Base-by-base conservation (phyloP, 2,797 vertebrate genomes). In the Fratercula arctica region DNA sequence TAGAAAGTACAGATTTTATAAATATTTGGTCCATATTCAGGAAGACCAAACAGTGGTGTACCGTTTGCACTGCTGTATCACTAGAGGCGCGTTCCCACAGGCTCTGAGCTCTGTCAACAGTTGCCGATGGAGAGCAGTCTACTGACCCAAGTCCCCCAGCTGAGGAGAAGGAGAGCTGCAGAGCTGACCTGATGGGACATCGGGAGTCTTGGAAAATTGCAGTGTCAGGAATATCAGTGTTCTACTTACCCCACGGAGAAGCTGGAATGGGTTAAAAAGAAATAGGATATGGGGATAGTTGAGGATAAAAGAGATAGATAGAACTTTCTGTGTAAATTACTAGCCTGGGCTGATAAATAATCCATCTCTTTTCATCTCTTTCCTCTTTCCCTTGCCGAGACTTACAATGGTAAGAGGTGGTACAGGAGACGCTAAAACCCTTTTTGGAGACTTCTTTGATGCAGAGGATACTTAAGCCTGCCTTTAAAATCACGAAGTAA, bases 121-220 rank as follows among this genome's bases (percentile, higher is more conserved):
- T 29, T 67, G 61, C 48, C 0, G 2, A 23, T 23, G 21, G 24
- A 50, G 26, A 57, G 11, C 1, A 3, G 16, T 16, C 2, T 9
- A 31, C 39, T 73, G n/a, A 41, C 21, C 16, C 14, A n/a, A 11
- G 46, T 37, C 23, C 54, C 1, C 2, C 0, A 0, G 6, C 24
- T 24, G 12, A 48, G 57, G 9, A 76, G n/a, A 43, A 51, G 20
- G 33, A 53, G 4, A 66, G 17, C 4, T 61, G 53, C 43, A 48
- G 8, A 64, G 5, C 16, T 75, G 61, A 45, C 24, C 33, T 61
- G 18, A 5, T 0, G 1, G 19, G 24, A 59, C 4, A 0, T 46
- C 54, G 23, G 26, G 2, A 0, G 19, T 46, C 74, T 51, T 5
- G 1, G 20, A 33, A 81, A 87, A 25, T 21, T 19, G 25, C 2